Evolutionary conservation across 2,888 invertebrate species (phyloP), one percentile per base, ranked within the genome.

Genomic region (Macrophya alboannulata): DNA sequence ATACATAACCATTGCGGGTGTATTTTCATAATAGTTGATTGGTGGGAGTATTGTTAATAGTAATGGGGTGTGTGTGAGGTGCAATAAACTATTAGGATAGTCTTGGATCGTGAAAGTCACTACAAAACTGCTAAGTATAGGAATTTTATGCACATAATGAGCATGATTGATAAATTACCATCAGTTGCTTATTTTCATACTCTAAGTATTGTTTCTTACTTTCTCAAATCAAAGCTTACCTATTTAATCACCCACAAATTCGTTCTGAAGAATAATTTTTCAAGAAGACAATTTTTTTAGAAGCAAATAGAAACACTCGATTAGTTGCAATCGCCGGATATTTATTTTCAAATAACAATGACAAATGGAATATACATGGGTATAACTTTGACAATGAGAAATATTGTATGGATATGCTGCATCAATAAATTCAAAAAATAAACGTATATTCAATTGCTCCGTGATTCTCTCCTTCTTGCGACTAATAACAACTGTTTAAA

Each of bases 131-230:
- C n/a, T 43, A 72, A 17, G 25, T 31, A 31, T 31, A 31, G 3
- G 43, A 72, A 72, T n/a, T 37, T 72, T 43, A 40, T 71, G 71
- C 43, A 40, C n/a, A 43, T 72, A 72, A 72, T 43, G 71, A 43
- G 5, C n/a, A 43, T 72, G n/a, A 71, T 72, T n/a, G 10, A 25
- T 43, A 17, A 40, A 71, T n/a, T 8, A 55, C 51, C 10, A 51
- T 51, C 51, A n/a, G n/a, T 17, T 51, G 17, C 5, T 55, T n/a
- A 55, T 55, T 55, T n/a, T 8, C 55, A 55, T 55, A 17, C n/a
- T 31, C 31, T 31, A 31, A 31, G 3, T 31, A 31, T 31, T 31
- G 3, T 31, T 31, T 31, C 3, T 31, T 31, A 31, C 31, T 31
- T 31, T 2, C 55, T 55, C n/a, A 55, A 55, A 55, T 55, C n/a